A percentile compares a stretch with the other conserved stretches of the same genome.
Conservation (phyloP, 2,797 vertebrate genomes). For the Cuniculus paca region DNA sequence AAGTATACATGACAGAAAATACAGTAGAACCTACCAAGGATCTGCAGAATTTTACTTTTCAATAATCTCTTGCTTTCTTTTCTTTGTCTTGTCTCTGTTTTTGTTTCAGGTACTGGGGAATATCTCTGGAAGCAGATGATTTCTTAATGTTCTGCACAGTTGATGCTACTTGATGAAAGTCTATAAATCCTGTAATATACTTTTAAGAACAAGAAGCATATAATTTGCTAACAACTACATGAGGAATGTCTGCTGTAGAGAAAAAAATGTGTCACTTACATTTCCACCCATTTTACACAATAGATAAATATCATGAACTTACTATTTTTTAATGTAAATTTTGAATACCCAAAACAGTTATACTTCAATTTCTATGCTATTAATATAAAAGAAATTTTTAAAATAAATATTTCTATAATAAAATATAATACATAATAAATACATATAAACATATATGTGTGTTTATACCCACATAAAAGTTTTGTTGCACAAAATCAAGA, state of each 20-base stretch:
- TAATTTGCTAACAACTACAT: not conserved
- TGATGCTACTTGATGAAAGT: not conserved
- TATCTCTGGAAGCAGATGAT: not conserved
- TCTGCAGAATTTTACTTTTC: not conserved
- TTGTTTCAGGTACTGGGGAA: not conserved
- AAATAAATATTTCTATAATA: not conserved
- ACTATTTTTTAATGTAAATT: not conserved
- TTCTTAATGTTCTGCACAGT: not conserved
- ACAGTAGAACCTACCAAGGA: not conserved
- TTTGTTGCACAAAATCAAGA: not conserved
- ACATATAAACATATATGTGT: too few species aligned
- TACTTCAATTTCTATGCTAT: not conserved
- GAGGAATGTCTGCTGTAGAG: not conserved
- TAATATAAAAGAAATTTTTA: not conserved
- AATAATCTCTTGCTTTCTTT: not conserved
- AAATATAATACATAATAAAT: not conserved
- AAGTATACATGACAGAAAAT: too few species aligned
- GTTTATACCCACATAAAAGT: not conserved
- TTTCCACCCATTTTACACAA: not conserved
- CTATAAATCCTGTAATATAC: not conserved
- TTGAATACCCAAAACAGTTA: not conserved
- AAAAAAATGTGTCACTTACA: not conserved
- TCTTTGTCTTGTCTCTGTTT: not conserved
- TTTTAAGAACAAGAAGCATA: not conserved
- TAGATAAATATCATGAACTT: not conserved